Evolutionary conservation across 2,113 vertebrate genomes (phyloP).

Genomic region (Xiphophorus hellerii): DNA sequence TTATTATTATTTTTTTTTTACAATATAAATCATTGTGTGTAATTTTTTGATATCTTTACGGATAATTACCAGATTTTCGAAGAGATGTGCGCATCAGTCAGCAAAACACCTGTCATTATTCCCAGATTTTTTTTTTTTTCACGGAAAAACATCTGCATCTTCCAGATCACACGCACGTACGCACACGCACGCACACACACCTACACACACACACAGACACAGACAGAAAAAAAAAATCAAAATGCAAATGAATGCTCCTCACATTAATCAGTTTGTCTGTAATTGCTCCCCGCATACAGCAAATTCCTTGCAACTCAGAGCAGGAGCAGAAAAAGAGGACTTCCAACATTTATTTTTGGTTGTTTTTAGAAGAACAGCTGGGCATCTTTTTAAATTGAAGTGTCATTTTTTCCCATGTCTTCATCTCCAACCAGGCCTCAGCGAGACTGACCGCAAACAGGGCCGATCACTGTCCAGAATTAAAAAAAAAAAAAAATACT

Average conservation of each 20-base stretch:
- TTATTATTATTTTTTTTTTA: neutral
- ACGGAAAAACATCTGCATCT: constrained; percentile 36
- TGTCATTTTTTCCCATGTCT: constrained; percentile 43
- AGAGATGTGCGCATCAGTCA: neutral
- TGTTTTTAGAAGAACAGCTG: neutral
- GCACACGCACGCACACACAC: too few relatives aligned
- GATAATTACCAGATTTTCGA: neutral
- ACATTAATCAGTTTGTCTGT: constrained; percentile 1
- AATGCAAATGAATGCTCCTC: constrained; percentile 9
- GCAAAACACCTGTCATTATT: constrained; percentile 28
- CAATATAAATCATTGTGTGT: neutral
- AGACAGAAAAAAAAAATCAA: neutral
- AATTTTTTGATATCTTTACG: neutral
- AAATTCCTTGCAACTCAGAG: neutral
- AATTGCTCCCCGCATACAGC: neutral
- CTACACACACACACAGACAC: too few relatives aligned
- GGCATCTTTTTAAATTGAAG: constrained; percentile 15
- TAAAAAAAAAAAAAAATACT: constrained; percentile 78
- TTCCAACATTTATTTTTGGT: neutral
- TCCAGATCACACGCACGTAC: constrained; percentile 1
- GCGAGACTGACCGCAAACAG: constrained; percentile 63
- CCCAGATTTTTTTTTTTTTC: constrained; percentile 17
- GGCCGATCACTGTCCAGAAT: constrained; percentile 66
- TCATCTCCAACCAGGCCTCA: constrained; percentile 41
- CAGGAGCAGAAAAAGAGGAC: constrained; percentile 1